Base-by-base conservation (phyloP, 1,140 invertebrate genomes). In the Macrosteles quadrilineatus region DNA sequence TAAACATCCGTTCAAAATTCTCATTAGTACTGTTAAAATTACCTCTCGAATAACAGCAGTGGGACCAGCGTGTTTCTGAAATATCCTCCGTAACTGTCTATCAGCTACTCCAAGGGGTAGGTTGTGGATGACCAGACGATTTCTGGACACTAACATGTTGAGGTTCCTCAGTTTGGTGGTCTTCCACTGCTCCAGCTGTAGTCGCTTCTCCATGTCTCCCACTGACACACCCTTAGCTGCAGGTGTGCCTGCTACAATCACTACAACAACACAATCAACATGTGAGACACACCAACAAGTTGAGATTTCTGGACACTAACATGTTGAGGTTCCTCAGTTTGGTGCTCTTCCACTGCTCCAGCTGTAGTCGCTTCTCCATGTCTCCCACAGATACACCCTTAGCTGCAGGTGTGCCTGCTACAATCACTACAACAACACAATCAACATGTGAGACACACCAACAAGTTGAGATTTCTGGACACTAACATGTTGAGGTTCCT, bases 401-500 rank as follows among this genome's bases (percentile, higher is more conserved):
- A 12, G 95, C 92, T n/a, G 93, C 92, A 75, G 89, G 85, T 36
- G 89, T 94, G 25, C 92, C 90, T 12, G 92, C 90, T 73, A 94
- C 80, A 67, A 98, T 88, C 66, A 95, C 91, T 92, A 76, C 57
- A 82, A 84, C 80, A 66, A 73, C 71, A 31, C 72, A 27, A 36
- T 36, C 32, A 36, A 36, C 32, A 36, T 14, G 32, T 36, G 32
- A 36, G 32, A 36, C n/a, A n/a, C n/a, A n/a, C n/a, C n/a, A n/a
- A n/a, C n/a, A n/a, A n/a, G n/a, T n/a, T n/a, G n/a, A n/a, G 85
- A 70, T 89, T 89, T 70, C 87, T 85, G 3, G 96, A 97, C 17
- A 98, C 89, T 83, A 97, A 98, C 79, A 95, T 92, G 78, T 94
- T 93, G 0, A 96, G 82, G 80, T 98, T 96, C 78, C 92, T 90